Evolutionary conservation across 2,113 vertebrate genomes (phyloP).

Genomic region (Crotalus horridus): DNA sequence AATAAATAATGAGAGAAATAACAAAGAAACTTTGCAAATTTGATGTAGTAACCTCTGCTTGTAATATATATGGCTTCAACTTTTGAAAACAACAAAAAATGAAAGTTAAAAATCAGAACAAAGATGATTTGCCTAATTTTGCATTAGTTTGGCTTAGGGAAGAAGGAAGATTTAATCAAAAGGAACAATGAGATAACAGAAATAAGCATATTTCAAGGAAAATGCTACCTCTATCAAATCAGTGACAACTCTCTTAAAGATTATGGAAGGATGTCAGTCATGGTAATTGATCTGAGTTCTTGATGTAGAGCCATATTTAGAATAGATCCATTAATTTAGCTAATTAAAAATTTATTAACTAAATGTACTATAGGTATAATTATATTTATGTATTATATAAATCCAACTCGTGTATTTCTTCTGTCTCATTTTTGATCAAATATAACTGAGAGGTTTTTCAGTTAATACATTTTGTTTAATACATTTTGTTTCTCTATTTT

Average conservation of each 20-base stretch:
- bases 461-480: neutral
- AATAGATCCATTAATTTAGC: neutral
- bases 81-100: neutral
- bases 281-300: neutral
- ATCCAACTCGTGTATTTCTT: neutral
- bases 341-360: neutral
- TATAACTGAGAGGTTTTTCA: neutral
- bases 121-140: neutral
- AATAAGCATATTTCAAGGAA: neutral
- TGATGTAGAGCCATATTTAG: neutral
- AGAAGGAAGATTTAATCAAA: neutral
- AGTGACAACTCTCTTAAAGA: neutral
- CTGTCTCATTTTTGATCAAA: neutral
- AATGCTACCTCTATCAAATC: neutral
- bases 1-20: neutral
- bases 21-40: neutral
- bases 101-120: neutral
- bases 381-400: neutral
- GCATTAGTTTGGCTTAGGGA: neutral
- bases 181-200: neutral
- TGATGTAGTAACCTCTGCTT: neutral
- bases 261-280: neutral
- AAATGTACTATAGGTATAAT: neutral
- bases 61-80: neutral
- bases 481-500: too few relatives aligned